phyloP scores from a whole-genome alignment of 2,888 invertebrate species.

The Corbicula japonica region DNA sequence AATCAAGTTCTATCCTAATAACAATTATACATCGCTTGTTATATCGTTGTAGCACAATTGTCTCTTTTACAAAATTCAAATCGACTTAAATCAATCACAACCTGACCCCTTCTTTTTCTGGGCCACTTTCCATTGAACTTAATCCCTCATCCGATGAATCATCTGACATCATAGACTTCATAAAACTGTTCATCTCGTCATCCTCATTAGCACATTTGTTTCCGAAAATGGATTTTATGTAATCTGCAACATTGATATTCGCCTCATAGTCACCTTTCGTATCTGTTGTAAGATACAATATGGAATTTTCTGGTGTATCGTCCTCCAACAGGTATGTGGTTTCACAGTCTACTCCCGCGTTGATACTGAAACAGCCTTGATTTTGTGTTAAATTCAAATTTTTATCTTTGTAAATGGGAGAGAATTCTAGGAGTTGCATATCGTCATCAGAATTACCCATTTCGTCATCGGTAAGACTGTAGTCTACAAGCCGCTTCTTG shows the following conservation, averaged over 20 bases:
- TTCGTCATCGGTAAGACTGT: constrained; percentile 49
- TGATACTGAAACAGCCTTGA: too few relatives aligned
- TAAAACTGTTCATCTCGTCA: constrained; percentile 64
- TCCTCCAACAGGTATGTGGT: too few relatives aligned
- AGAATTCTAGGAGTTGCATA: background rate
- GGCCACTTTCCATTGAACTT: constrained; percentile 55
- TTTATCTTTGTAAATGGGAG: background rate
- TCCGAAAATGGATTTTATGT: constrained; percentile 47
- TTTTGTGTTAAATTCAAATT: too few relatives aligned
- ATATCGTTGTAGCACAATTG: too few relatives aligned
- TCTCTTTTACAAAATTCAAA: too few relatives aligned
- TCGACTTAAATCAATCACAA: background rate
- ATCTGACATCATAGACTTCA: constrained; percentile 52
- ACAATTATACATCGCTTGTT: too few relatives aligned
- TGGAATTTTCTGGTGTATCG: too few relatives aligned
- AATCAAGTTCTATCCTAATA: too few relatives aligned
- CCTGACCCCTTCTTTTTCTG: constrained; percentile 35
- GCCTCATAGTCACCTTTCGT: background rate
- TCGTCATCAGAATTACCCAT: constrained; percentile 8
- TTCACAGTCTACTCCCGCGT: too few relatives aligned
- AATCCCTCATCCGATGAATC: constrained; percentile 56
- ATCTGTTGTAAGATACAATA: too few relatives aligned
- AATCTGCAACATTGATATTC: constrained; percentile 25
- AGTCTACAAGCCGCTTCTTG: constrained; percentile 37
- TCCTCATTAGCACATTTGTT: constrained; percentile 44